Evolutionary conservation across 2,113 vertebrate species (phyloP), one percentile per base, ranked within the genome.

Genomic region (Dunckerocampus dactyliophorus): DNA sequence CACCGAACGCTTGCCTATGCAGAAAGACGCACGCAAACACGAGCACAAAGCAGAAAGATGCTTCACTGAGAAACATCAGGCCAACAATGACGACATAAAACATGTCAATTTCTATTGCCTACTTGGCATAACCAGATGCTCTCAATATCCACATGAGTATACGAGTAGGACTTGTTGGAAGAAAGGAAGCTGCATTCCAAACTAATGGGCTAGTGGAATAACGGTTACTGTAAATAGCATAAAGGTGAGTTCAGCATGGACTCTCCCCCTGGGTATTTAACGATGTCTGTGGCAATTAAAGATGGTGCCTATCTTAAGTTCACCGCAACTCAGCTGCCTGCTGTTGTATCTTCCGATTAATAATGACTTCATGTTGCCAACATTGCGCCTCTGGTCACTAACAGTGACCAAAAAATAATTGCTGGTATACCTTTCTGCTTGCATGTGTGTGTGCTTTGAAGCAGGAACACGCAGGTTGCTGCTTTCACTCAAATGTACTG

Each of bases 271-370:
- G 51, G 53, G 57, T 78, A 67, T 74, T 80, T 76, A 82, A 49
- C 59, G 71, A 58, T 47, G 74, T 68, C 74, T 55, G 64, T 67
- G 69, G 62, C 60, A 71, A 73, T 76, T 82, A 75, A 59, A 69
- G 54, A 8, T 11, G 22, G 34, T 59, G 58, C 13, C 39, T 43
- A 43, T 74, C 62, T 59, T 47, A 45, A 49, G 24, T 56, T 62
- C 3, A 3, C 15, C 17, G 31, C 16, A 3, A 53, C 52, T 71
- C 66, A 55, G 71, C 71, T 56, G 70, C 45, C 56, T 70, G 31
- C 45, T 59, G 48, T 51, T 10, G 12, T 61, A 67, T 69, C 51
- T 50, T 75, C 51, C 57, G 12, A 17, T 47, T 60, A 53, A 54
- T 57, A 67, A 80, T 59, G 49, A 56, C 54, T 48, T 71, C 46